Base-by-base conservation (phyloP, 1,140 invertebrate species). In the Macrobrachium nipponense region DNA sequence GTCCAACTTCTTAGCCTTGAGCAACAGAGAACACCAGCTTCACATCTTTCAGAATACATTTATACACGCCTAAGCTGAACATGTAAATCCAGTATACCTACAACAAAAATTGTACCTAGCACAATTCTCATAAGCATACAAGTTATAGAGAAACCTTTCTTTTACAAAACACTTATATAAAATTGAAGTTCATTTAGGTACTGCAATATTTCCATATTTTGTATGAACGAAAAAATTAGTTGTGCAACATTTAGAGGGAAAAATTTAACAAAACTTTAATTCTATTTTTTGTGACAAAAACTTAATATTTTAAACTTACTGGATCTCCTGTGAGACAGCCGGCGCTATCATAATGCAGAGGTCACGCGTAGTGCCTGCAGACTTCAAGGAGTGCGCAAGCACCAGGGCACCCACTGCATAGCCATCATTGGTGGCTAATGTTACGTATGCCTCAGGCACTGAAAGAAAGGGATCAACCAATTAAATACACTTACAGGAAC, bases 391-490 rank as follows among this genome's bases (percentile, higher is more conserved):
- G 91, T 97, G 94, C 82, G 95, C 97, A 91, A 98, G 91, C 88
- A 98, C 97, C 89, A 99, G 90, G 60, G 97, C 97, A 87, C 98
- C 98, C 88, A 98, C 91, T 72, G 95, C 95, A 91, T 99, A 98
- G 51, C 96, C 96, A 91, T 99, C 97, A 93, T 98, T 98, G 84
- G 98, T 99, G 64, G 97, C 97, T 89, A 99, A 92, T 82, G 97
- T 99, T 89, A 99, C 97, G 96, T 97, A 99, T 91, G 97, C 93
- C 70, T 89, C 82, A 27, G 82, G 73, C 88, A 89, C 88, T 89
- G 88, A 5, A 82, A 86, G 18, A 43, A 61, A 64, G 10, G 7
- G 14, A 36, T 44, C 15, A 44, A 61, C 36, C 12, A 36, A 17
- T 36, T 23, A 76, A 76, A 76, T 10, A 18, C 51, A 51, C 7